Conservation (phyloP, 2,113 vertebrate genomes). For the Alethe castanea region DNA sequence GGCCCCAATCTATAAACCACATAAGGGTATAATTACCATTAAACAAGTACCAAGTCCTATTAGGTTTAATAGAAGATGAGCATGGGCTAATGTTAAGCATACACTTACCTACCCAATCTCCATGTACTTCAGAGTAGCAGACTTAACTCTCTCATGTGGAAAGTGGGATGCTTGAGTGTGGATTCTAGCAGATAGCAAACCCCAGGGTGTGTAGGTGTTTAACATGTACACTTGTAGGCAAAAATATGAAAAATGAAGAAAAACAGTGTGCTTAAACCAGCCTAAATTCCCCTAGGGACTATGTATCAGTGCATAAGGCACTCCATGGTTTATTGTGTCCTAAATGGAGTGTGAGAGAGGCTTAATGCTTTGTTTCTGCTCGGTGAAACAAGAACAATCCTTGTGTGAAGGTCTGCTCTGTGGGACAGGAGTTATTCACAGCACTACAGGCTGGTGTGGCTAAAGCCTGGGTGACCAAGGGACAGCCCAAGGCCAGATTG, state of each 20-base stretch:
- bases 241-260: not conserved
- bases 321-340: not conserved
- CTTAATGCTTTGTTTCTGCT: not conserved
- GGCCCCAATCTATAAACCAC: constrained; percentile 17
- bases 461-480: not conserved
- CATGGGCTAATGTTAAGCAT: not conserved
- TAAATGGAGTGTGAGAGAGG: not conserved
- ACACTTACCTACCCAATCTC: not conserved
- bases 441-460: not conserved
- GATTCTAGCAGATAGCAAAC: not conserved
- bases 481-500: not conserved
- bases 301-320: rapidly evolving
- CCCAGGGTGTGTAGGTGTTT: no score
- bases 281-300: not conserved
- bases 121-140: not conserved
- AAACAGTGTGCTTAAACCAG: not conserved
- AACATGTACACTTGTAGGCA: not conserved
- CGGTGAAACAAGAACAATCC: not conserved
- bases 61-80: not conserved
- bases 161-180: not conserved
- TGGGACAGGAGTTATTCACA: not conserved
- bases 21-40: constrained; percentile 38
- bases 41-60: not conserved
- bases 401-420: not conserved
- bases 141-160: not conserved